Evolutionary conservation across 2,888 invertebrate genomes (phyloP).

Genomic region (Athalia circularis): DNA sequence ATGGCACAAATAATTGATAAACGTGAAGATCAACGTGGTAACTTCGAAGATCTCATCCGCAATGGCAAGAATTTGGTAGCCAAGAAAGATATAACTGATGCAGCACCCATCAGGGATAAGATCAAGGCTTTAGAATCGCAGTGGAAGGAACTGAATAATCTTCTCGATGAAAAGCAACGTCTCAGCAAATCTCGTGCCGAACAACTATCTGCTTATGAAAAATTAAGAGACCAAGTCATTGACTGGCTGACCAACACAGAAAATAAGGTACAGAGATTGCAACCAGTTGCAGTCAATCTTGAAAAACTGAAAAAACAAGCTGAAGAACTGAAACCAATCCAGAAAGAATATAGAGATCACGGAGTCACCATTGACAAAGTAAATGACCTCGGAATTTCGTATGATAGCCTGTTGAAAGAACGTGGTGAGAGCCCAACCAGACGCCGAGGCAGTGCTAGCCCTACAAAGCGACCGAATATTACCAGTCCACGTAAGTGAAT

Average conservation of each 20-base stretch:
- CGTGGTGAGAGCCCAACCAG: slow-evolving; percentile 88
- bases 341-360: slow-evolving; percentile 93
- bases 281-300: slow-evolving; percentile 91
- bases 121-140: slow-evolving; percentile 91
- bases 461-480: slow-evolving; percentile 84
- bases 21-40: slow-evolving; percentile 76
- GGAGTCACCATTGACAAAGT: slow-evolving; percentile 90
- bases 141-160: slow-evolving; percentile 90
- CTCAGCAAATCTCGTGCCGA: slow-evolving; percentile 90
- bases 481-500: slow-evolving; percentile 77
- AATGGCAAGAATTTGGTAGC: slow-evolving; percentile 87
- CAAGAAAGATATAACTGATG: slow-evolving; percentile 93
- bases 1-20: slow-evolving; percentile 78
- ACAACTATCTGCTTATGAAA: slow-evolving; percentile 90
- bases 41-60: slow-evolving; percentile 86
- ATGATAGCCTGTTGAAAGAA: slow-evolving; percentile 87
- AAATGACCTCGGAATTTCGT: slow-evolving; percentile 91
- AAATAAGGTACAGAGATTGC: slow-evolving; percentile 83
- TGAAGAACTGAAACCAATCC: slow-evolving; percentile 88
- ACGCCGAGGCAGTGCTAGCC: slow-evolving; percentile 85
- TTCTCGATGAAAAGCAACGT: slow-evolving; percentile 90
- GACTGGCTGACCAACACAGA: slow-evolving; percentile 92
- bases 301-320: slow-evolving; percentile 89
- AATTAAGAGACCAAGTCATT: slow-evolving; percentile 86
- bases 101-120: slow-evolving; percentile 87